Evolutionary conservation across 2,888 invertebrate species (phyloP), one percentile per base, ranked within the genome.

Genomic region (Melieria omissa): DNA sequence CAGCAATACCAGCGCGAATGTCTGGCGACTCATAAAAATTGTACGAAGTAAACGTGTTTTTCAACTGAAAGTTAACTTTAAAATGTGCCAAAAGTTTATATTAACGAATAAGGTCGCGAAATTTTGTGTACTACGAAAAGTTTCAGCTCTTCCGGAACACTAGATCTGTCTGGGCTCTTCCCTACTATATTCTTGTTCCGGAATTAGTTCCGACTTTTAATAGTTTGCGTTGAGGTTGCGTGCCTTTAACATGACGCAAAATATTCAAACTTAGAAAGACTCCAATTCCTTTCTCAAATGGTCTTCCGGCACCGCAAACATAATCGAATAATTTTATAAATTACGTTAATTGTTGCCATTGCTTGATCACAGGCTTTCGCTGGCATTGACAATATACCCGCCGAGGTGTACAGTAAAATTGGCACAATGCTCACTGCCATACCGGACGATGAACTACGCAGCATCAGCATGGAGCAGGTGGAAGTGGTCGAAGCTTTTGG

Each of bases 401-500:
- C 76, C 0, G 64, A 72, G 2, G 73, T 75, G 8, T 83, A 78
- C 64, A 76, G 71, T 45, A 77, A 79, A 67, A 79, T 84, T 76
- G 82, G 80, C 44, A 77, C 79, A 63, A 66, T 78, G 5, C 64
- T 84, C 4, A 76, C 73, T 0, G 89, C 89, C 0, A 85, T 91
- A 16, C 84, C 86, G 0, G 84, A 88, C 0, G 86, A 88, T 9
- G 89, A 91, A 45, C 88, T 89, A 64, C 76, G 76, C 3, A 90
- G 90, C 76, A 84, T 91, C 0, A 89, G 89, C 0, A 79, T 91
- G 9, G 86, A 85, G 68, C 88, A 86, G 67, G 88, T 90, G 5
- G 90, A 90, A 42, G 88, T 89, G 0, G 86, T 91, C 8, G 85
- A 88, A 73, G 89, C 89, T 60, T 90, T 91, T 79, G 90, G 90